Evolutionary conservation across 1,140 invertebrate species (phyloP).

Genomic region (Ceratina japonica): DNA sequence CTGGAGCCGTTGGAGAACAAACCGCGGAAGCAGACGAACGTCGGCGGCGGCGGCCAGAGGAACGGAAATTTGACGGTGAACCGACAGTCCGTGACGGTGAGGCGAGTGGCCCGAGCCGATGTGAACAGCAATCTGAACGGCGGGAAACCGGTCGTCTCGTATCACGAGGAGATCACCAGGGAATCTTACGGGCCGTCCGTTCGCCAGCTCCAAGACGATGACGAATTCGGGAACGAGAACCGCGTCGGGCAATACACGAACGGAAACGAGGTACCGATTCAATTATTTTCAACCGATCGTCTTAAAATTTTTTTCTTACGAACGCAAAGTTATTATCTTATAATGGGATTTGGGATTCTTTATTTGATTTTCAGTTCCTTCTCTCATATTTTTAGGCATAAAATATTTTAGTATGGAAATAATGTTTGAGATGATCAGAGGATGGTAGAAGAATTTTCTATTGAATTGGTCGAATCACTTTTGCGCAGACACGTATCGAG

Average conservation of each 20-base stretch:
- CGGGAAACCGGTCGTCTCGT: slow-evolving; percentile 71
- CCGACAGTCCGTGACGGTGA: slow-evolving; percentile 71
- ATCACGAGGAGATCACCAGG: slow-evolving; percentile 68
- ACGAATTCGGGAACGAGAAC: slow-evolving; percentile 58
- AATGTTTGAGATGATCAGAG: background rate
- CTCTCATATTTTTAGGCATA: too few relatives aligned
- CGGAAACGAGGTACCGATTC: slow-evolving; percentile 63
- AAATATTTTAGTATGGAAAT: background rate
- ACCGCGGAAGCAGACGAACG: slow-evolving; percentile 75
- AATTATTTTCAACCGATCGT: too few relatives aligned
- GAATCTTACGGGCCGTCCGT: slow-evolving; percentile 56
- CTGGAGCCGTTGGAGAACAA: slow-evolving; percentile 84
- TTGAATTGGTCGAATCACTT: background rate
- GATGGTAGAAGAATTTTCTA: background rate
- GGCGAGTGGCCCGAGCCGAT: slow-evolving; percentile 67
- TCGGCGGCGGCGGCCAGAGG: slow-evolving; percentile 45
- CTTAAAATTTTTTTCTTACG: too few relatives aligned
- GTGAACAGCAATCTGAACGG: slow-evolving; percentile 74
- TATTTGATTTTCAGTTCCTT: too few relatives aligned
- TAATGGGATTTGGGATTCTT: too few relatives aligned
- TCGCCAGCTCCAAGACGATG: slow-evolving; percentile 45
- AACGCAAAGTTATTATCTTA: too few relatives aligned
- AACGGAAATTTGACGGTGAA: slow-evolving; percentile 72
- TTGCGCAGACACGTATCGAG: slow-evolving; percentile 22
- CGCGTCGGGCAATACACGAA: slow-evolving; percentile 61